These are phyloP conservation scores for Remorina albescens DNA, from an alignment of 2,797 vertebrate species.

Conservation along the genomic window DNA sequence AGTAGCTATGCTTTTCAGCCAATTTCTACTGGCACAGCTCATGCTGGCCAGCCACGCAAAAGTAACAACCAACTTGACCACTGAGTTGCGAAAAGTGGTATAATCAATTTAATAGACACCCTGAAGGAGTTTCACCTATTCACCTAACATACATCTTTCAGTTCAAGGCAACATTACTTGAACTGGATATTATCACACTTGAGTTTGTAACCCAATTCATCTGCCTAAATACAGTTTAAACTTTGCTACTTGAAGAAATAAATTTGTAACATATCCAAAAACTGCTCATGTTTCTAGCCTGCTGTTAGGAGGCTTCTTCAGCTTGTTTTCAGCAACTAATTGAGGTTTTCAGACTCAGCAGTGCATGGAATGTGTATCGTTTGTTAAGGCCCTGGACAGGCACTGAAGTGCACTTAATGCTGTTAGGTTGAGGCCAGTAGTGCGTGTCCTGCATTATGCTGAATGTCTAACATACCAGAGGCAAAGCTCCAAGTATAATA, in stretches of 20 bases:
- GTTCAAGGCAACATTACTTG: constrained; percentile 16
- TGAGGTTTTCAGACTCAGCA: constrained; percentile 37
- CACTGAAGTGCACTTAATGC: constrained; percentile 61
- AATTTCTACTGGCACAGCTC: constrained; percentile 61
- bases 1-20: constrained; percentile 57
- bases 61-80: constrained; percentile 60
- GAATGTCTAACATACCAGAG: constrained; percentile 35
- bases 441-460: constrained; percentile 47
- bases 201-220: background rate
- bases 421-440: constrained; percentile 52
- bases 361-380: constrained; percentile 40
- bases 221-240: background rate
- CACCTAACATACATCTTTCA: constrained; percentile 32
- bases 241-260: background rate
- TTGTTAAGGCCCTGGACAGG: constrained; percentile 28
- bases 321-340: constrained; percentile 18
- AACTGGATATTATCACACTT: background rate
- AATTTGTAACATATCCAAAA: background rate
- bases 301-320: constrained; percentile 12
- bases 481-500: constrained; percentile 31
- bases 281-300: background rate
- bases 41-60: constrained; percentile 58
- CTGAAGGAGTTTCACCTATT: constrained; percentile 33
- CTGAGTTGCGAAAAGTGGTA: constrained; percentile 60
- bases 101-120: constrained; percentile 57